Conservation (phyloP, 1,140 invertebrate genomes). For the Carposina sasakii region DNA sequence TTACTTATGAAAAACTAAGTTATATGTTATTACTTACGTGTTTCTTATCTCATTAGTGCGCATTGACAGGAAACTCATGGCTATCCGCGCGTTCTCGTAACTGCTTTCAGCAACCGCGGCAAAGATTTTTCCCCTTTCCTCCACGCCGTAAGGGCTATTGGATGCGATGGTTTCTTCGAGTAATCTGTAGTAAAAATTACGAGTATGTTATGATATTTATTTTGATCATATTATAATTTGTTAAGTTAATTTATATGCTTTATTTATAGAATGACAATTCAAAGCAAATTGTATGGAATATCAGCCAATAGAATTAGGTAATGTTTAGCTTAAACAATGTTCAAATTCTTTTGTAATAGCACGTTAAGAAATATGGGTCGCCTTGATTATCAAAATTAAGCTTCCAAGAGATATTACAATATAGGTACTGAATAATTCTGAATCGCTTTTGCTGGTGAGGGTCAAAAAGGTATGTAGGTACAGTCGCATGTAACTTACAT, state of each 20-base stretch:
- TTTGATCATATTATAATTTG: too few species aligned
- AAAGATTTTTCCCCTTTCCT: constrained; percentile 46
- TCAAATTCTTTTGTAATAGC: too few species aligned
- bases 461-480: constrained; percentile 2
- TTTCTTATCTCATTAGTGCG: constrained; percentile 35
- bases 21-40: constrained; percentile 34
- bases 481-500: constrained; percentile 29
- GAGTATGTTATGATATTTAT: background rate
- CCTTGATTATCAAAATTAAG: too few species aligned
- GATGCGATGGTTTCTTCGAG: constrained; percentile 34
- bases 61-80: constrained; percentile 33
- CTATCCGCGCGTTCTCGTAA: constrained; percentile 28
- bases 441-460: background rate
- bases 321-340: too few species aligned
- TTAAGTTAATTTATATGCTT: too few species aligned
- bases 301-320: too few species aligned
- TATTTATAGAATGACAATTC: too few species aligned
- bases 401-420: too few species aligned
- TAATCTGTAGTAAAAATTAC: constrained; percentile 22
- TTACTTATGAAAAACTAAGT: background rate
- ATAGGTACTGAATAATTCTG: too few species aligned
- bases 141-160: constrained; percentile 32
- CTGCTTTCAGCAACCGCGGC: constrained; percentile 35
- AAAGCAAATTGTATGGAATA: too few species aligned
- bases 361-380: too few species aligned